Base-by-base conservation (phyloP, 2,888 invertebrate genomes). In the Drosophila rellima region DNA sequence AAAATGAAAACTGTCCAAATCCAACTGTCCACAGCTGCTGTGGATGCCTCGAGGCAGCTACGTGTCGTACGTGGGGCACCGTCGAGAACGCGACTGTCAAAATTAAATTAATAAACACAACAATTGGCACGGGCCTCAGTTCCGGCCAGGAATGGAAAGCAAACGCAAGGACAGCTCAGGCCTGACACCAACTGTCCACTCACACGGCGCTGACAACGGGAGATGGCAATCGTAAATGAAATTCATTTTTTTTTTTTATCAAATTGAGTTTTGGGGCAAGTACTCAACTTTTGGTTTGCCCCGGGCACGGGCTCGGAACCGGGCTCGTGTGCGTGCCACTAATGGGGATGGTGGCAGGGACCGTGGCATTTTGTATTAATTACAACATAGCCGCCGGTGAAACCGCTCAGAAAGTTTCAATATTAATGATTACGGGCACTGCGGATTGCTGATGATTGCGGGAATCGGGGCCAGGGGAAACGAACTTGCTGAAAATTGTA, bases 91-190 rank as follows among this genome's bases (percentile, higher is more conserved):
- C 88, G 88, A 88, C 86, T 78, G 73, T 74, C 88, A 88, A 83
- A 83, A 88, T 83, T 82, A 83, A 83, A 83, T 83, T 83, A 83
- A 83, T 83, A 83, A 83, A 83, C 88, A 83, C 88, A 83, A 83
- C 88, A 83, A 83, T 88, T 80, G 88, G 69, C 80, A 68, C 65
- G 52, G 76, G 57, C 51, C 57, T 55, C 57, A 11, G 50, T 61
- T 64, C 67, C 61, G 51, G 39, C 37, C 26, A 13, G 55, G 17
- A 26, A 11, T 10, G 20, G 11, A 20, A 15, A 31, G 55, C 7
- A 18, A 20, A 8, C 13, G 5, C 10, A 17, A 5, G 42, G 8
- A 8, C 47, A 31, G 42, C 17, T 33, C 59, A 18, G 44, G 31
- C 26, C 52, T 5, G 59, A 54, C 64, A 67, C 47, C 80, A 84